These are phyloP conservation scores for Oscheius sp. DNA, from an alignment of 2,888 invertebrate species.

Conservation along the genomic window DNA sequence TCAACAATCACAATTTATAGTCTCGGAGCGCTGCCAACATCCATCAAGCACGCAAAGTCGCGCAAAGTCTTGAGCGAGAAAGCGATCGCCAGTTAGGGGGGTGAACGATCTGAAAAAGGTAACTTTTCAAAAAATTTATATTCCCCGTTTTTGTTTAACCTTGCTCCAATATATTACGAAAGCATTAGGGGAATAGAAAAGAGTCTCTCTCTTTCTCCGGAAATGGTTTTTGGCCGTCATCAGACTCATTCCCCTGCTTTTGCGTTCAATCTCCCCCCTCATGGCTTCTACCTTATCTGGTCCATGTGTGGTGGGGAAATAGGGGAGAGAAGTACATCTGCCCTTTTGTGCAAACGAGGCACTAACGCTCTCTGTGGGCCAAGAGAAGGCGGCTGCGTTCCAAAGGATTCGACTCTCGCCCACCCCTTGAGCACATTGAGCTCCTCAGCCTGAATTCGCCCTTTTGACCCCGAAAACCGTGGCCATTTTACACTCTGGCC, in stretches of 20 bases:
- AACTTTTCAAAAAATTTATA: neutral
- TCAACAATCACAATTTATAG: conserved; percentile 30
- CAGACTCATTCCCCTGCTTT: no score
- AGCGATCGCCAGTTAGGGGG: conserved; percentile 8
- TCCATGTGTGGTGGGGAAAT: neutral
- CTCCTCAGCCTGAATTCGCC: conserved; percentile 5
- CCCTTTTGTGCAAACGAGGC: conserved; percentile 24
- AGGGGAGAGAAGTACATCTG: conserved; percentile 9
- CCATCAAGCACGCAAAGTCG: conserved; percentile 21
- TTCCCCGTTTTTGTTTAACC: neutral
- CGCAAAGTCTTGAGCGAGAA: conserved; percentile 5
- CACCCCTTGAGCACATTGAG: neutral
- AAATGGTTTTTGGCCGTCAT: neutral
- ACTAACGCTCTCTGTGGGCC: neutral
- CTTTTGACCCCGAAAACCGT: conserved; percentile 15
- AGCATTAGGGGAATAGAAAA: neutral
- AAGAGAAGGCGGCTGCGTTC: neutral
- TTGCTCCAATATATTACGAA: neutral
- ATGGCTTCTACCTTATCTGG: conserved; percentile 21
- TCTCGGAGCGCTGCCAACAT: conserved; percentile 25
- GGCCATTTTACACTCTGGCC: conserved; percentile 10
- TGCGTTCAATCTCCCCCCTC: neutral
- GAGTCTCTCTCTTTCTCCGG: neutral
- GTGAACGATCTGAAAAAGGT: no score
- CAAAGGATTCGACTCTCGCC: neutral